Evolutionary conservation across 2,797 vertebrate species (phyloP).

Genomic region (Pteropus rufus): DNA sequence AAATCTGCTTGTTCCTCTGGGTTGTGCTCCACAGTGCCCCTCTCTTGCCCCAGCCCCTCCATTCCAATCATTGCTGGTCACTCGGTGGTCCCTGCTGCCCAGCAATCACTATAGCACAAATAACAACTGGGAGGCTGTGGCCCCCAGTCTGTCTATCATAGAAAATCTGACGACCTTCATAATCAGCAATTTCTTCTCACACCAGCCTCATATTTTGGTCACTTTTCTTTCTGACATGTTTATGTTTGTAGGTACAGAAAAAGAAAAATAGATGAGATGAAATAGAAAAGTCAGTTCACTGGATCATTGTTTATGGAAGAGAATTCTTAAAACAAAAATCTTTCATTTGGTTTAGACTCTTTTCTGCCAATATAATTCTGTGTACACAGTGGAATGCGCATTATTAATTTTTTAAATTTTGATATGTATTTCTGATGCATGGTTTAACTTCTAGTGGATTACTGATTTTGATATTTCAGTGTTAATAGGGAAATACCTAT

Average conservation of each 20-base stretch:
- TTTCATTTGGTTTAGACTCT: background rate
- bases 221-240: slow-evolving; percentile 54
- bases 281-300: background rate
- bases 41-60: background rate
- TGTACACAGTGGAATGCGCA: background rate
- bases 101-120: slow-evolving; percentile 63
- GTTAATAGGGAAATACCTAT: background rate
- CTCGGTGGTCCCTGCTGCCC: background rate
- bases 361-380: background rate
- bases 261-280: background rate
- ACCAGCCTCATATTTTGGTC: slow-evolving; percentile 16
- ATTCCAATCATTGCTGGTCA: slow-evolving; percentile 58
- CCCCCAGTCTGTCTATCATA: background rate
- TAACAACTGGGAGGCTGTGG: slow-evolving; percentile 9
- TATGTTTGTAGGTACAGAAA: slow-evolving; percentile 13
- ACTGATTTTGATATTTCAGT: background rate
- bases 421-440: background rate
- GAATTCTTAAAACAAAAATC: slow-evolving; percentile 1
- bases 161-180: slow-evolving; percentile 18
- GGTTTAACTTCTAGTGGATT: background rate
- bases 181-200: slow-evolving; percentile 36
- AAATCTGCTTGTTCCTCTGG: background rate
- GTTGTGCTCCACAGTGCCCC: background rate
- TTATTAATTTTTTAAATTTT: background rate
- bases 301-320: background rate